Evolutionary conservation across 2,888 invertebrate species (phyloP).

Genomic region (Lysandra coridon): DNA sequence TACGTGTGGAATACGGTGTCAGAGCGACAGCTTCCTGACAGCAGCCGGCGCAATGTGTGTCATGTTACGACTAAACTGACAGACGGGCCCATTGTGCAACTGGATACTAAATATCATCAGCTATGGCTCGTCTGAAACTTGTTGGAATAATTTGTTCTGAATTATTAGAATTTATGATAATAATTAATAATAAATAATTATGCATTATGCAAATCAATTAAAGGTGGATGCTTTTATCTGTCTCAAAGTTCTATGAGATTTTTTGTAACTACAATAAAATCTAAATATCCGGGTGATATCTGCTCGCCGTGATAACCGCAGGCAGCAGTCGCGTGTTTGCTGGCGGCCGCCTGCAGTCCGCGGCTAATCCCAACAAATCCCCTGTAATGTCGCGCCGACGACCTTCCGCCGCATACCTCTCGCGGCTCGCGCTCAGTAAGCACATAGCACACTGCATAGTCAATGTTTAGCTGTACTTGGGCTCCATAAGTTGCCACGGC

Average conservation of each 20-base stretch:
- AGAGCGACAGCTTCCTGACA: conserved; percentile 15
- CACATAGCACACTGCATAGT: background rate
- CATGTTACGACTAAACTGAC: conserved; percentile 1
- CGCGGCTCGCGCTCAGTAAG: background rate
- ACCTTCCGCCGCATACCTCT: background rate
- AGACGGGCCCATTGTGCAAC: background rate
- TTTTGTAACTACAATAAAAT: background rate
- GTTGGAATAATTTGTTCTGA: background rate
- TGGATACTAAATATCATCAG: background rate
- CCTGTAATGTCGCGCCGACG: background rate
- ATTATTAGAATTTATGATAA: background rate
- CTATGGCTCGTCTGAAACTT: background rate
- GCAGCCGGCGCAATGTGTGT: background rate
- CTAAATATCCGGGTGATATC: background rate
- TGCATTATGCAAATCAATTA: too few relatives aligned
- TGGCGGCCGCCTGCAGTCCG: background rate
- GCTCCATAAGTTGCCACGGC: background rate
- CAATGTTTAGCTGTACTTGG: background rate
- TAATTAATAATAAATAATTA: too few relatives aligned
- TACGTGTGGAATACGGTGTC: background rate
- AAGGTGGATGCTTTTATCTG: too few relatives aligned
- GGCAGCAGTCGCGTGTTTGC: background rate
- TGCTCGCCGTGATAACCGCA: background rate
- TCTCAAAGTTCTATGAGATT: too few relatives aligned
- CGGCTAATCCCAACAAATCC: background rate